phyloP scores from a whole-genome alignment of 2,797 vertebrate species.

The Pangasius djambal region DNA sequence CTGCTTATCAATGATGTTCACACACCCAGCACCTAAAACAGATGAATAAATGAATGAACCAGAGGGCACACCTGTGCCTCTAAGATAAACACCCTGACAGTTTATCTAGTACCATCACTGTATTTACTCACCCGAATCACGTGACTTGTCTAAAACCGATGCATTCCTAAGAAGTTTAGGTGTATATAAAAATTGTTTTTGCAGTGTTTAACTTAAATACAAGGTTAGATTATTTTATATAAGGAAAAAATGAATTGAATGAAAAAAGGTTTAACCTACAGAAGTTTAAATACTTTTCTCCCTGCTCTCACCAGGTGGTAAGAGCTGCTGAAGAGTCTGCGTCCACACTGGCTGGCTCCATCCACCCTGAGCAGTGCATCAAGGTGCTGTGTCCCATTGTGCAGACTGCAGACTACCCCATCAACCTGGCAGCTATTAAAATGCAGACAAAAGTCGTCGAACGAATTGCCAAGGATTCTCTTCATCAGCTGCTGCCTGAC shows the following conservation, averaged over 20 bases:
- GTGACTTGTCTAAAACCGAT: not conserved
- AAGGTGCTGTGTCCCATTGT: constrained; percentile 98
- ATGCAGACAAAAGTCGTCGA: constrained; percentile 98
- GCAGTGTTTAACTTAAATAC: not conserved
- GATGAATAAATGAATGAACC: constrained; percentile 18
- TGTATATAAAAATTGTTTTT: not conserved
- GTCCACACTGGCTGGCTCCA: constrained; percentile 90
- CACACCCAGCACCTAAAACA: not conserved
- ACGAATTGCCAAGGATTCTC: constrained; percentile 89
- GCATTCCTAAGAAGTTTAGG: not conserved
- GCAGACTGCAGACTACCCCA: constrained; percentile 97
- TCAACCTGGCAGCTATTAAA: constrained; percentile 97
- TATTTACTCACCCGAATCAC: not conserved
- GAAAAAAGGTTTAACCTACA: not conserved
- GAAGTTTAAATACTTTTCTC: not conserved
- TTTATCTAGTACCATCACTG: not conserved
- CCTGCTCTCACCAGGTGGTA: constrained; percentile 80
- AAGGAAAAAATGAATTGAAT: not conserved
- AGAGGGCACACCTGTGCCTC: not conserved
- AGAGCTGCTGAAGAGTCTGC: constrained; percentile 95
- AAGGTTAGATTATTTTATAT: not conserved
- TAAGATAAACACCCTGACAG: not conserved
- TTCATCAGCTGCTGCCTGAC: constrained; percentile 89
- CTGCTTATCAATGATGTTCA: constrained; percentile 6
- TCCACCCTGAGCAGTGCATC: constrained; percentile 96